These are phyloP conservation scores for Yasuhikotakia modesta DNA, from an alignment of 2,797 vertebrate species.

Conservation along the genomic window DNA sequence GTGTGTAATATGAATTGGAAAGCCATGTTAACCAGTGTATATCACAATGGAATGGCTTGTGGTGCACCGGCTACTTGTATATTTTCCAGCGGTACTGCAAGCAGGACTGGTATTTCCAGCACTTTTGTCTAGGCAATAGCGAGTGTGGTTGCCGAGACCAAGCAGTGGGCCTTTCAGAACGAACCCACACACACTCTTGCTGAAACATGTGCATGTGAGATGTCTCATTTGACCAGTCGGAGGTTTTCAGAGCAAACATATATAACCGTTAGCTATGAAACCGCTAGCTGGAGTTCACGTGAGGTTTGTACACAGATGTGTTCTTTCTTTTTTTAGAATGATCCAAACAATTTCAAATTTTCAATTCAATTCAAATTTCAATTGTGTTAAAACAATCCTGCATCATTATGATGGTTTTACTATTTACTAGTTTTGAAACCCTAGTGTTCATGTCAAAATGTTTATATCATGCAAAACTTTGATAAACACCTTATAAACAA, in stretches of 20 bases:
- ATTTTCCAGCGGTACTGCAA: conserved; percentile 66
- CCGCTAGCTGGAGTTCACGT: conserved; percentile 59
- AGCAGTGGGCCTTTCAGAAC: conserved; percentile 38
- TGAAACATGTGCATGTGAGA: conserved; percentile 42
- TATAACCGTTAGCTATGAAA: conserved; percentile 60
- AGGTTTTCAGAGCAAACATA: conserved; percentile 53
- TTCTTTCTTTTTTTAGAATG: conserved; percentile 61
- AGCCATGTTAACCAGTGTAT: conserved; percentile 54
- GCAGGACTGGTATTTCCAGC: conserved; percentile 70
- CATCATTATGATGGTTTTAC: neutral
- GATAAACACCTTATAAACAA: neutral
- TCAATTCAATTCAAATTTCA: too few relatives aligned
- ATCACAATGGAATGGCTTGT: conserved; percentile 63
- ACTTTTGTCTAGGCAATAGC: conserved; percentile 61
- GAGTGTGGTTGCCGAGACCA: conserved; percentile 49
- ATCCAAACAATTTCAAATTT: conserved; percentile 57
- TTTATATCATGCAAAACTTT: neutral
- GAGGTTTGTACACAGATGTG: conserved; percentile 68
- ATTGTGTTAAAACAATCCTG: conserved; percentile 23
- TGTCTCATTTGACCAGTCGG: conserved; percentile 54
- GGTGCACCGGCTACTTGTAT: conserved; percentile 60
- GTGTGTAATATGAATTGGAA: conserved; percentile 56
- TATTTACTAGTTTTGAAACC: neutral
- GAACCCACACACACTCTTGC: conserved; percentile 38
- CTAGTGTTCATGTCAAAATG: too few relatives aligned